Evolutionary conservation across 2,797 vertebrate genomes (phyloP).

Genomic region (Melanotaenia nigrans): DNA sequence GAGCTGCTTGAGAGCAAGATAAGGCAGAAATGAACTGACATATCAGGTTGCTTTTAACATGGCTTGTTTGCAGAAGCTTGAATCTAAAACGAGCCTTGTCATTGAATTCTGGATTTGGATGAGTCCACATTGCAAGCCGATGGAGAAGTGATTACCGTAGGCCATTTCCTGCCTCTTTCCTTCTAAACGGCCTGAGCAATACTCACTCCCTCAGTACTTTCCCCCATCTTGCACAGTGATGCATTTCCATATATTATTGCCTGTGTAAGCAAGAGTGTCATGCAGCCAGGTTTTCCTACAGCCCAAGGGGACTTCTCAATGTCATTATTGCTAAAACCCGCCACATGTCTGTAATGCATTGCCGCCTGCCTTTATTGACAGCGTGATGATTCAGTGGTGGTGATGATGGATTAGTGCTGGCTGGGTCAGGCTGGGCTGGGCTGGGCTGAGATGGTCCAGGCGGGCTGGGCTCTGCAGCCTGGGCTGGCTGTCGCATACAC

Average conservation of each 20-base stretch:
- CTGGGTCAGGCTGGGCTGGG: slow-evolving; percentile 65
- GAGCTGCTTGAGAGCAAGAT: slow-evolving; percentile 39
- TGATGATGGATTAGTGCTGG: slow-evolving; percentile 80
- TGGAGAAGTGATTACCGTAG: slow-evolving; percentile 38
- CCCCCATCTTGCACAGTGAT: slow-evolving; percentile 54
- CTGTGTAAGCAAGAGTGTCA: slow-evolving; percentile 82
- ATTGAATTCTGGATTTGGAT: slow-evolving; percentile 30
- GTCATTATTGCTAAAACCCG: slow-evolving; percentile 84
- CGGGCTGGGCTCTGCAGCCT: slow-evolving; percentile 75
- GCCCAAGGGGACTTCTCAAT: slow-evolving; percentile 84
- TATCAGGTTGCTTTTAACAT: slow-evolving; percentile 54
- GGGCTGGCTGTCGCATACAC: slow-evolving; percentile 74
- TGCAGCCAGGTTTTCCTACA: slow-evolving; percentile 69
- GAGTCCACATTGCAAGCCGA: slow-evolving; percentile 42
- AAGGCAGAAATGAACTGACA: slow-evolving; percentile 51
- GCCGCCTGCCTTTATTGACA: slow-evolving; percentile 83
- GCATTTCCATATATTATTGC: slow-evolving; percentile 83
- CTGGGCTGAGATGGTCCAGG: slow-evolving; percentile 50
- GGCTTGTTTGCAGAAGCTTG: slow-evolving; percentile 49
- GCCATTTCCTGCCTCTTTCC: slow-evolving; percentile 43
- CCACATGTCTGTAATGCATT: slow-evolving; percentile 85
- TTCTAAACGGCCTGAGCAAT: slow-evolving; percentile 22
- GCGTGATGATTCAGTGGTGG: slow-evolving; percentile 82
- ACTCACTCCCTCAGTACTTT: slow-evolving; percentile 32
- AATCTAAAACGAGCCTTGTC: slow-evolving; percentile 46